Percentiles rank a stretch among this genome's conserved stretches.
Conservation (phyloP, 92 coral and sea anemone genomes). For the Isaurus tuberculatus region DNA sequence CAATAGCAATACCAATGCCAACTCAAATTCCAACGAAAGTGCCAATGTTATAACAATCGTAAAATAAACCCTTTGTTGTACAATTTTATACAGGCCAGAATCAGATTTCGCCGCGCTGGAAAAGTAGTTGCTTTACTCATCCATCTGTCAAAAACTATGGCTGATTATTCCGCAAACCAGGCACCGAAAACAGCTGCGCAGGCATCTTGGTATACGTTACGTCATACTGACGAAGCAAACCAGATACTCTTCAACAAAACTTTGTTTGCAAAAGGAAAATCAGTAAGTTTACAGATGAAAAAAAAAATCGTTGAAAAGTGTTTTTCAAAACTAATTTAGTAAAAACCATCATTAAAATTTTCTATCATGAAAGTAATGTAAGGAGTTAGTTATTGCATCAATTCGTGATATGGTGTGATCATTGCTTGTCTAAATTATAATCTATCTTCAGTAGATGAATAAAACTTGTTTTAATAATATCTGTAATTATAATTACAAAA, state of each 20-base stretch:
- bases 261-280: constrained; percentile 79
- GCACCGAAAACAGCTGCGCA: constrained; percentile 89
- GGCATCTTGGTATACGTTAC: constrained; percentile 78
- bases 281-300: constrained; percentile 87
- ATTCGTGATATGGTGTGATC: too few species aligned
- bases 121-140: constrained; percentile 66
- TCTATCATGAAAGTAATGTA: too few species aligned
- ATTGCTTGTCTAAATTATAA: too few species aligned
- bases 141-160: constrained; percentile 62
- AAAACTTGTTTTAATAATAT: too few species aligned
- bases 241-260: constrained; percentile 93
- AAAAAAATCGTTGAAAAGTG: too few species aligned
- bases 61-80: background rate
- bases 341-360: too few species aligned
- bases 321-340: too few species aligned
- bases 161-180: constrained; percentile 59
- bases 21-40: too few species aligned
- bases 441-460: too few species aligned
- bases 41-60: background rate
- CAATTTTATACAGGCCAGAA: constrained; percentile 60
- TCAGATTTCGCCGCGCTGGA: constrained; percentile 71
- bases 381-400: too few species aligned
- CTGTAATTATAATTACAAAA: too few species aligned
- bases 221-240: constrained; percentile 80
- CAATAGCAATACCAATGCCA: too few species aligned